phyloP scores from a whole-genome alignment of 2,888 invertebrate species.

The Phengaris alcon region DNA sequence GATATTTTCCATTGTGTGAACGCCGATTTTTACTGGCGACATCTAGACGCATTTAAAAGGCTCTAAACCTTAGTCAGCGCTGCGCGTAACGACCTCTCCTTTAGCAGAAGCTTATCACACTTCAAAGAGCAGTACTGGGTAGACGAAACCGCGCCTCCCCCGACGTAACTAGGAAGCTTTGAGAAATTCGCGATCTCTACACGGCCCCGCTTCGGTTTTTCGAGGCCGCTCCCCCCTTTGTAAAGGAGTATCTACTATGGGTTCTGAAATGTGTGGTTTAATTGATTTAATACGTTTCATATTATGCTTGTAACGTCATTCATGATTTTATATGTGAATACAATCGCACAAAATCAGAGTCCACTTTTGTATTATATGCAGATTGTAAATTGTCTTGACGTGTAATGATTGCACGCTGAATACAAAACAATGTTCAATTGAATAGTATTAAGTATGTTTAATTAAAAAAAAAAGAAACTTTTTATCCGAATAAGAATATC shows the following conservation, averaged over 20 bases:
- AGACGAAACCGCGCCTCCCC: constrained; percentile 67
- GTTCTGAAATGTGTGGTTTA: background rate
- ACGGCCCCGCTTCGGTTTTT: constrained; percentile 72
- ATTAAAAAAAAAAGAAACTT: background rate
- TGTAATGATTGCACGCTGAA: background rate
- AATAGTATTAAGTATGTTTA: background rate
- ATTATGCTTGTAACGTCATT: background rate
- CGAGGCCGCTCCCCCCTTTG: constrained; percentile 63
- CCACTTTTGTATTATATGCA: constrained; percentile 5
- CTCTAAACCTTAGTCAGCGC: constrained; percentile 33
- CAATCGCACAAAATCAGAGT: background rate
- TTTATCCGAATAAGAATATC: no score
- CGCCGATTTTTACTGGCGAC: constrained; percentile 30
- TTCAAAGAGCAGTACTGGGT: constrained; percentile 61
- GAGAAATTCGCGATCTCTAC: constrained; percentile 73
- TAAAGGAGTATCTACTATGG: constrained; percentile 38
- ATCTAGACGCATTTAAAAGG: constrained; percentile 32
- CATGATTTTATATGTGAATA: constrained; percentile 1
- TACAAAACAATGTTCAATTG: constrained; percentile 29
- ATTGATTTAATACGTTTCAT: background rate
- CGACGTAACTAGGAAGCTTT: constrained; percentile 70
- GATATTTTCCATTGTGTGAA: constrained; percentile 15
- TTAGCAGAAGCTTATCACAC: constrained; percentile 67
- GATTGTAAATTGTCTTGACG: background rate
- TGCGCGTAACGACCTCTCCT: constrained; percentile 40